Evolutionary conservation across 2,888 invertebrate species (phyloP), one percentile per base, ranked within the genome.

Genomic region (Synanthedon myopaeformis): DNA sequence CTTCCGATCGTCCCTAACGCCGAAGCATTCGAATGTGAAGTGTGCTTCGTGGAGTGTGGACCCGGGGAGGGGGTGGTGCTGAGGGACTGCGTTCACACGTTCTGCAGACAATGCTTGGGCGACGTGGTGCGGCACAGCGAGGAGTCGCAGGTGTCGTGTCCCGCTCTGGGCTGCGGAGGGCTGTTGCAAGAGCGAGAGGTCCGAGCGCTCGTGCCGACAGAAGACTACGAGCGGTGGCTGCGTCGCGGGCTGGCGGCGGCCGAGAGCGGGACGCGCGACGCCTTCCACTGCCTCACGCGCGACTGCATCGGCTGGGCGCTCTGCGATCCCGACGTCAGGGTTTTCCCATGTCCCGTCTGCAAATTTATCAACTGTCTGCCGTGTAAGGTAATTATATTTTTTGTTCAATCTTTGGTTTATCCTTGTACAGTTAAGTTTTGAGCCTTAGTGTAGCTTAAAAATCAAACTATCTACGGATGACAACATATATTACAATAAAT

Each of bases 231-330:
- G 66, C 91, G 92, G 58, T 93, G 94, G 87, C 83, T 96, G 57
- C 92, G 93, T 4, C 91, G 93, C 68, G 94, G 96, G 1, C 89
- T 97, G 55, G 89, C 92, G 28, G 91, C 93, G 58, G 96, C 96
- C 0, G 96, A 96, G 77, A 93, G 92, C 69, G 92, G 91, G 61
- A 93, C 93, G 49, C 91, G 92, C 42, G 90, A 92, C 62, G 92
- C 96, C 11, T 96, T 96, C 79, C 96, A 96, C 72, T 97, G 97
- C 76, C 95, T 96, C 75, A 95, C 96, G 0, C 91, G 93, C 0
- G 94, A 97, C 79, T 97, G 96, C 72, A 89, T 89, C 51, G 96
- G 96, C 3, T 97, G 96, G 95, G 96, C 96, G 68, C 91, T 95
- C 58, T 95, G 93, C 72, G 96, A 96, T 63, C 95, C 96, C 61